Percentiles rank a stretch among this genome's conserved stretches.
phyloP scores from a whole-genome alignment of 2,113 vertebrate species.

The Canis aureus region DNA sequence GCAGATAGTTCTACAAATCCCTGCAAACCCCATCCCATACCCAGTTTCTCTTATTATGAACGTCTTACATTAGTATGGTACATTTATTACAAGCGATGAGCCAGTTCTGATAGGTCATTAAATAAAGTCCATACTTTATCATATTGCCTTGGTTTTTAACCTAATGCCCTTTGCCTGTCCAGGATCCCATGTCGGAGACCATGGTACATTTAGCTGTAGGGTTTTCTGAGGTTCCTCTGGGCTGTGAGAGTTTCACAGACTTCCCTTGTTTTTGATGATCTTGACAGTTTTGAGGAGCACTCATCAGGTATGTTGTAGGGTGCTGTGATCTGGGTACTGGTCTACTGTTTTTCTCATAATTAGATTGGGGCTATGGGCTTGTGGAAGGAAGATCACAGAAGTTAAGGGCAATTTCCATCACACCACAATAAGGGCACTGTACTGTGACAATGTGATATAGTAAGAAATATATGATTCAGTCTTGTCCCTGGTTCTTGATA shows the following conservation, averaged over 20 bases:
- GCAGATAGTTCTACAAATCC: background rate
- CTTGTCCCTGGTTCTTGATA: background rate
- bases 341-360: background rate
- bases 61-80: background rate
- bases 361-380: background rate
- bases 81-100: background rate
- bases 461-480: background rate
- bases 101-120: rapidly evolving
- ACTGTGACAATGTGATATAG: background rate
- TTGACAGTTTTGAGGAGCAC: background rate
- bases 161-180: background rate
- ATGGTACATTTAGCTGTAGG: rapidly evolving
- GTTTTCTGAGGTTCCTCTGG: background rate
- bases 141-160: background rate
- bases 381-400: background rate
- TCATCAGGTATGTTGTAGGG: background rate
- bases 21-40: background rate
- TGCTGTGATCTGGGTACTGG: background rate
- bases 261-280: no score
- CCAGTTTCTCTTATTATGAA: background rate
- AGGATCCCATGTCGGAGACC: background rate
- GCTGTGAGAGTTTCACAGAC: background rate
- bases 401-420: background rate
- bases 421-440: background rate
- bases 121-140: background rate